Base-by-base conservation (phyloP, 2,113 vertebrate genomes). In the Nettapus auritus region DNA sequence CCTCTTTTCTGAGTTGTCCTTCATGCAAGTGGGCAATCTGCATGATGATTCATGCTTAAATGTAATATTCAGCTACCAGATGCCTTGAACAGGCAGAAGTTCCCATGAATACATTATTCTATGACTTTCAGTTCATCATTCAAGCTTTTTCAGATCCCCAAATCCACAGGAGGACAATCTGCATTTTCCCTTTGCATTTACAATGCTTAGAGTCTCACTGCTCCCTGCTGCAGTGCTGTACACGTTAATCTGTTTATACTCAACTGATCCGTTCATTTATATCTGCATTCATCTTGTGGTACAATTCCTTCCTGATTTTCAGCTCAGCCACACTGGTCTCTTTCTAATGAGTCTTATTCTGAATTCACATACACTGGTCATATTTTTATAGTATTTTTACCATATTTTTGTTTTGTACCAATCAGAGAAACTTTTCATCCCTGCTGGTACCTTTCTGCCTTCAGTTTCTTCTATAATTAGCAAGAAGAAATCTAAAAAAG, bases 31-130 rank as follows among this genome's bases (percentile, higher is more conserved):
- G 48, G 12, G 9, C 34, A 90, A 71, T 64, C 52, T 73, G 69
- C 44, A 82, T 33, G 34, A 78, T 93, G 86, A 90, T 88, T 94
- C 86, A 94, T 52, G 46, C 28, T 83, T 86, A 83, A 83, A 93
- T 68, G 62, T 68, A 90, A 88, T 75, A 92, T 59, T 88, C 34
- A 89, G 66, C 69, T 94, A 86, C 67, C 79, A 90, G 44, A 77
- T 63, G 40, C 53, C 66, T 64, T 78, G 18, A 67, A 86, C 53
- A 86, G 68, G 25, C 62, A 86, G 52, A 86, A 93, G 62, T 90
- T 71, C 38, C 78, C 42, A 84, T 26, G 16, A 84, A 93, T 76
- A 86, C 3, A 76, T 85, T 94, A 90, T 89, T 14, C 48, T 89
- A 53, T 64, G 29, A 90, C 53, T 94, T 84, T 29, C 38, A 71